A percentile compares a stretch with the other conserved stretches of the same genome.
Evolutionary conservation across 2,113 vertebrate species (phyloP).

Genomic region (Otis tarda): DNA sequence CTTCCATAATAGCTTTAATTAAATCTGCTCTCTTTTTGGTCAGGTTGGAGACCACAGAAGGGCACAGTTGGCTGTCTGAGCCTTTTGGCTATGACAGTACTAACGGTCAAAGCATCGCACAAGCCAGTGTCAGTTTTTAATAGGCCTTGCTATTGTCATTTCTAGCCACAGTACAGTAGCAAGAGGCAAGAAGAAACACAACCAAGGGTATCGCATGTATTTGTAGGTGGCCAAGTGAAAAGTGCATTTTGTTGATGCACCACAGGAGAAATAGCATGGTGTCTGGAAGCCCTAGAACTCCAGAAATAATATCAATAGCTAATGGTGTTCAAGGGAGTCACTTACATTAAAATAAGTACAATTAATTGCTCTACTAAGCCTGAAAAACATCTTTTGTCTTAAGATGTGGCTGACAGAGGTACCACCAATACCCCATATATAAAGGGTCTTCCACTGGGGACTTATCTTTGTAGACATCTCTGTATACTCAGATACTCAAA

Average conservation of each 20-base stretch:
- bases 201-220: background rate
- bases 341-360: background rate
- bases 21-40: background rate
- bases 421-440: accelerated
- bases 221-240: background rate
- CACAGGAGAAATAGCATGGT: background rate
- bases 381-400: background rate
- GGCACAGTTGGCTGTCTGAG: background rate
- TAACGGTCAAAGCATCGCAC: background rate
- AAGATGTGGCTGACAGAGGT: background rate
- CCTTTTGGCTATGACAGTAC: background rate
- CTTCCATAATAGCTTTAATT: background rate
- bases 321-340: background rate
- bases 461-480: background rate
- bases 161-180: background rate
- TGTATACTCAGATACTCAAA: background rate
- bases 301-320: background rate
- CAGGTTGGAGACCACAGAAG: background rate
- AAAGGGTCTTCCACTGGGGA: background rate
- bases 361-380: background rate
- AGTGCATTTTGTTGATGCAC: background rate
- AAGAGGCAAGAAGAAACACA: background rate
- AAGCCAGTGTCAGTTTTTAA: background rate
- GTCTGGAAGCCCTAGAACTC: background rate
- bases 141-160: background rate